A percentile compares a stretch with the other conserved stretches of the same genome.
Conservation (phyloP, 2,888 invertebrate genomes). For the Nowickia ferox region DNA sequence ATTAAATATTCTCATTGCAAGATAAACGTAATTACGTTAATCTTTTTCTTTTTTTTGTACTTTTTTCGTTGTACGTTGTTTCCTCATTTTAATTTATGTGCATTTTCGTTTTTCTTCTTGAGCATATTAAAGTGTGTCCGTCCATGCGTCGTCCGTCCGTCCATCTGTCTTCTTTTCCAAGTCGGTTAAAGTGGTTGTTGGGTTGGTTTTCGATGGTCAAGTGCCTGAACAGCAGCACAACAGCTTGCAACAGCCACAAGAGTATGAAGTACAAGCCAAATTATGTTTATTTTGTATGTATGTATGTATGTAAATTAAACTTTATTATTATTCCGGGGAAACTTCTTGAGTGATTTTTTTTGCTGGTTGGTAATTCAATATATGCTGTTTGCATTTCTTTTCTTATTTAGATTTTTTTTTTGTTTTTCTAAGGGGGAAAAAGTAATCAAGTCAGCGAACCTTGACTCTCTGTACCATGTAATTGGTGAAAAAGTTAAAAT, state of each 20-base stretch:
- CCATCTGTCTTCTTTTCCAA: constrained; percentile 2
- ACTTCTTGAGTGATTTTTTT: constrained; percentile 16
- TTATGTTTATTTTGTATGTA: not conserved
- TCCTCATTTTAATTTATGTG: constrained; percentile 39
- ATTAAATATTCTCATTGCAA: constrained; percentile 30
- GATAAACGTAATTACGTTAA: constrained; percentile 39
- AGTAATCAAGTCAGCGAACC: constrained; percentile 57
- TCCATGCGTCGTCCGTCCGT: not conserved
- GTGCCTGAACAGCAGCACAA: constrained; percentile 36
- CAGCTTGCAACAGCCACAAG: constrained; percentile 28
- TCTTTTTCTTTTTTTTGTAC: not conserved
- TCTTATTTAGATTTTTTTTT: not conserved
- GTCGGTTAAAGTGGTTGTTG: constrained; percentile 17
- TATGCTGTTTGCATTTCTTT: not conserved
- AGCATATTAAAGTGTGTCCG: constrained; percentile 3
- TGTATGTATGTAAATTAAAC: constrained; percentile 58
- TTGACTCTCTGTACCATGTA: constrained; percentile 45
- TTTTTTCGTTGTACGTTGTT: not conserved
- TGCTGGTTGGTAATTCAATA: constrained; percentile 38
- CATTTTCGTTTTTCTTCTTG: constrained; percentile 28
- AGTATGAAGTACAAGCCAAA: constrained; percentile 3
- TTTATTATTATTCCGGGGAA: constrained; percentile 55
- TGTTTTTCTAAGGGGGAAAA: constrained; percentile 4
- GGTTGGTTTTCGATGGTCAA: constrained; percentile 41
- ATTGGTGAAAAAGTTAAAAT: constrained; percentile 23